Base-by-base conservation (phyloP, 2,113 vertebrate genomes). In the Prionailurus bengalensis region DNA sequence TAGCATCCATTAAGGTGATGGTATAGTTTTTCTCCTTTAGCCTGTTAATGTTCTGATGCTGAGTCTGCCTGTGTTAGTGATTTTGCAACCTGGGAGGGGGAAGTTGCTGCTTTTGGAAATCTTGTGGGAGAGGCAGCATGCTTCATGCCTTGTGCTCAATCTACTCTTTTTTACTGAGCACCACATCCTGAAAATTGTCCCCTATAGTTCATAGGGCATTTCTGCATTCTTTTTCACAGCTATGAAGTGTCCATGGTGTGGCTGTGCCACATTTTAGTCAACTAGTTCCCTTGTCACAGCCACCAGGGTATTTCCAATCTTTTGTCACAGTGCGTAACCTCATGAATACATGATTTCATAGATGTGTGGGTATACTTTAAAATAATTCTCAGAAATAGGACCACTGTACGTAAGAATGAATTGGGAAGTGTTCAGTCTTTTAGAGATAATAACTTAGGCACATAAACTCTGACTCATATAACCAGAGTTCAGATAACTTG, bases 361-460 rank as follows among this genome's bases (percentile, higher is more conserved):
- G 21, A 63, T 21, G 7, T 78, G 8, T 79, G 42, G 10, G 23
- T 85, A 9, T 29, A 27, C 27, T 87, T 63, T 48, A 58, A 70
- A 27, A 74, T n/a, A 80, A 45, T 68, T 86, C 87, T 89, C 25
- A 48, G 88, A 89, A 96, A 85, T 17, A 61, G 80, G 70, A 65
- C n/a, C 39, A 2, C 27, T 63, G 5, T 89, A 29, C 81, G 21
- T 80, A 66, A 61, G 76, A 89, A 86, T 87, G 27, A 92, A 66
- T n/a, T 19, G n/a, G 79, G 39, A 95, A 65, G 16, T 6, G 21
- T 88, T 76, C 14, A 74, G 88, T 12, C 51, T 94, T 96, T 96
- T 92, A 88, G 70, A 95, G 55, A 39, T 25, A 74, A 70, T 76
- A 48, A 61, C 36, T 93, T 93, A 89, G 65, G 93, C 23, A 17